These are phyloP conservation scores for Drosophila mayaguana DNA, from an alignment of 2,888 invertebrate genomes.

Conservation along the genomic window DNA sequence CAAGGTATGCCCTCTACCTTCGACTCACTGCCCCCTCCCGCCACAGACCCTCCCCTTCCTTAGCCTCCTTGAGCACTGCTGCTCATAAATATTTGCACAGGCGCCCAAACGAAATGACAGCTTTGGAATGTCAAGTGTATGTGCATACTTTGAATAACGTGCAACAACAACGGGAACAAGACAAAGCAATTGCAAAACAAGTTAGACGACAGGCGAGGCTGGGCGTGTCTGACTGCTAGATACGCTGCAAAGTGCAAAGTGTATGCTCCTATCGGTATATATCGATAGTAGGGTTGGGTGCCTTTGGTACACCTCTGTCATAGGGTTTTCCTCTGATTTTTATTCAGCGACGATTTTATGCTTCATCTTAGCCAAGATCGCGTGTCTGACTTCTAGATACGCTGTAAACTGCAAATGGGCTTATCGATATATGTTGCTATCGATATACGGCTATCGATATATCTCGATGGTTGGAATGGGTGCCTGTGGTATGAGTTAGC, in stretches of 20 bases:
- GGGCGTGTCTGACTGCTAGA: neutral
- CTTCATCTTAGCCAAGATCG: neutral
- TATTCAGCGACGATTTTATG: too few species aligned
- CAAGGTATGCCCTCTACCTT: neutral
- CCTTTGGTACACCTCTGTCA: too few species aligned
- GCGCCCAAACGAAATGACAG: slow-evolving; percentile 62
- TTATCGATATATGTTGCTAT: too few species aligned
- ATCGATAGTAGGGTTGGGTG: too few species aligned
- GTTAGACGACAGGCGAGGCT: neutral
- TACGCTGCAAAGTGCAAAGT: neutral
- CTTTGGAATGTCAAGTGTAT: slow-evolving; percentile 67
- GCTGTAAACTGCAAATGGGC: too few species aligned
- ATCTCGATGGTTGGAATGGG: too few species aligned
- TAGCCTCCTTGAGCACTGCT: slow-evolving; percentile 19
- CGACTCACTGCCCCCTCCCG: neutral
- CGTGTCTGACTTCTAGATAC: neutral
- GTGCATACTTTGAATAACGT: slow-evolving; percentile 62
- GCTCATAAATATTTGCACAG: slow-evolving; percentile 69
- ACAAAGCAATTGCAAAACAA: slow-evolving; percentile 12
- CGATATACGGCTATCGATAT: too few species aligned
- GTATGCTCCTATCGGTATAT: too few species aligned
- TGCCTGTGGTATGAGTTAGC: too few species aligned
- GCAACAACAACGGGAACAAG: slow-evolving; percentile 6
- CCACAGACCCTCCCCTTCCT: neutral
- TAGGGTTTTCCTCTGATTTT: too few species aligned